These are phyloP conservation scores for Microctenopoma steveboyesi DNA, from an alignment of 2,797 vertebrate genomes.

Conservation along the genomic window DNA sequence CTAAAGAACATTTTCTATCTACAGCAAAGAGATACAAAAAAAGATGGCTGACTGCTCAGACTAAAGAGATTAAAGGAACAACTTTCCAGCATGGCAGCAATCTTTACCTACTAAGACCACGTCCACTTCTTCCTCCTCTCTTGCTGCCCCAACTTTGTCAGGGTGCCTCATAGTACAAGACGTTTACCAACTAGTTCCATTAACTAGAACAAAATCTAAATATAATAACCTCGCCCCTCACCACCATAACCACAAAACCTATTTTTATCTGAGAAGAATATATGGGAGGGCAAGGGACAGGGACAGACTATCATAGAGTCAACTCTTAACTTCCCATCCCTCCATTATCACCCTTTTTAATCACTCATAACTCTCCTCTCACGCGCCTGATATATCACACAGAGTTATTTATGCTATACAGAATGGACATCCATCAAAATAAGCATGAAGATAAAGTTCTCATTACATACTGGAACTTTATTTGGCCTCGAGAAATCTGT, in stretches of 20 bases:
- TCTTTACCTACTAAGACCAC: constrained; percentile 16
- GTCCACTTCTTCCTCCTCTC: background rate
- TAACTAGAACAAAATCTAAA: constrained; percentile 57
- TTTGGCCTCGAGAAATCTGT: background rate
- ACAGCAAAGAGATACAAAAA: constrained; percentile 12
- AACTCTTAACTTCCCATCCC: constrained; percentile 31
- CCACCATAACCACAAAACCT: constrained; percentile 12
- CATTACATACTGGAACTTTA: background rate
- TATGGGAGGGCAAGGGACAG: constrained; percentile 14
- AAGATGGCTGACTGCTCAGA: constrained; percentile 25
- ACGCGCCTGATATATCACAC: constrained; percentile 13
- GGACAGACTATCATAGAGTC: constrained; percentile 17
- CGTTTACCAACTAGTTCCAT: constrained; percentile 56
- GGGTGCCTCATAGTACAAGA: constrained; percentile 38
- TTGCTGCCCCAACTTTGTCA: constrained; percentile 11
- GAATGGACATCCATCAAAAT: background rate
- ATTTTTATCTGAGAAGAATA: constrained; percentile 13
- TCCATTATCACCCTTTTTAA: constrained; percentile 21
- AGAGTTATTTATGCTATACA: background rate
- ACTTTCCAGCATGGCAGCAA: constrained; percentile 11
- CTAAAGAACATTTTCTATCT: constrained; percentile 26
- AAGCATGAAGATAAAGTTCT: background rate
- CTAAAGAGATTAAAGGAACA: constrained; percentile 12
- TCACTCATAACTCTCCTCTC: constrained; percentile 23
- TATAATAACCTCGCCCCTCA: constrained; percentile 34